Base-by-base conservation (phyloP, 2,797 vertebrate genomes). In the Microhierax caerulescens region DNA sequence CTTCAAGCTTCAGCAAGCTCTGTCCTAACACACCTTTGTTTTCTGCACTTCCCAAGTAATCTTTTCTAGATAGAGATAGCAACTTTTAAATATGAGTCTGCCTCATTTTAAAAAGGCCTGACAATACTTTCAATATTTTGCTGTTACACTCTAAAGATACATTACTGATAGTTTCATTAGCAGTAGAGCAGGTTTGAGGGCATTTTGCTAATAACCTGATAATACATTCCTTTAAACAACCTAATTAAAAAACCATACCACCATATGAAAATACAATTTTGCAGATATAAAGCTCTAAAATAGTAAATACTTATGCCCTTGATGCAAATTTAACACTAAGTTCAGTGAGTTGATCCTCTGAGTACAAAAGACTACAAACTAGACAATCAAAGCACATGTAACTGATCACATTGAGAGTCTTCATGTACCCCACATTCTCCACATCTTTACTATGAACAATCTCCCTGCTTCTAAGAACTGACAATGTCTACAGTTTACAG, bases 401-500 rank as follows among this genome's bases (percentile, higher is more conserved):
- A 85, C 45, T 13, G 21, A 50, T 65, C 51, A 14, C 7, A 61
- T 0, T 7, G 34, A 72, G 32, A 48, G 32, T 23, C 34, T 59
- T 68, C 11, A 18, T 2, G 22, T 24, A 48, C 37, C 36, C 24
- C 43, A 24, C 59, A n/a, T 36, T 81, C 60, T 48, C 69, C 11
- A 2, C 61, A 70, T 75, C 60, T 70, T 61, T 10, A n/a, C 41
- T n/a, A 6, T 3, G 21, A 85, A 68, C 57, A 24, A 34, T 30
- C 69, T 72, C 47, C 56, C 48, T 41, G 27, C 48, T 70, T 34
- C 63, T 73, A 48, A 84, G 93, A 85, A 3, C 20, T 1, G 1
- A 45, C 56, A 86, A 88, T 13, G 16, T 13, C 95, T 50, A 50
- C 34, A 56, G 91, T 94, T 96, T 94, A 88, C 36, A 90, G 61